These are phyloP conservation scores for Tipula vernalis DNA, from an alignment of 2,888 invertebrate species.

Conservation along the genomic window DNA sequence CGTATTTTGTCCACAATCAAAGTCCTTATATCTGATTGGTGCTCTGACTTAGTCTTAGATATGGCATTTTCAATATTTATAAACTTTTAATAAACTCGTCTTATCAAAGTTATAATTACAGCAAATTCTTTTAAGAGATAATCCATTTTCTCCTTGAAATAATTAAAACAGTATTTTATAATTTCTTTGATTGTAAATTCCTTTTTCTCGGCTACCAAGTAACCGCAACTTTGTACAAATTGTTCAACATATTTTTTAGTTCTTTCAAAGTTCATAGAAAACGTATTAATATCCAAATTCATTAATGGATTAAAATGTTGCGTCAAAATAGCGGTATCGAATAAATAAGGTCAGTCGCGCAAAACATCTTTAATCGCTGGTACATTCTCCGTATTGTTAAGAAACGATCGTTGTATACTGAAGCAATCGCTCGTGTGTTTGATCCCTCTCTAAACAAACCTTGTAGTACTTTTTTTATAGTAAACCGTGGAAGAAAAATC, in stretches of 20 bases:
- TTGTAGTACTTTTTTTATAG: neutral
- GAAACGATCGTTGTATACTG: constrained; percentile 9
- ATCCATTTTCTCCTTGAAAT: neutral
- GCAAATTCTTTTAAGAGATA: neutral
- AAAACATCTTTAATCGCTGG: neutral
- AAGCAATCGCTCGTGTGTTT: neutral
- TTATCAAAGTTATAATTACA: neutral
- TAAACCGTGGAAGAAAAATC: neutral
- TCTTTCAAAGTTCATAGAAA: no score
- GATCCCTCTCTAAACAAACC: neutral
- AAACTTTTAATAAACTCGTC: no score
- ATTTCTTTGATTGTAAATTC: neutral
- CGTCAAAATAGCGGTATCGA: neutral
- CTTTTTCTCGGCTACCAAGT: neutral
- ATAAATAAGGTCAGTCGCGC: constrained; percentile 12
- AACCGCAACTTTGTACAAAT: no score
- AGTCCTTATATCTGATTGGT: no score
- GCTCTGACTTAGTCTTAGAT: no score
- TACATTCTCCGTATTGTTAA: constrained; percentile 11
- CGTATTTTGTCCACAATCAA: no score
- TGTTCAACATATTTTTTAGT: constrained; percentile 10
- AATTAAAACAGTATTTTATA: neutral
- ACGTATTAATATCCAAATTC: no score
- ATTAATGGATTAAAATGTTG: no score
- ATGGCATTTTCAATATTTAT: no score